Base-by-base conservation (phyloP, 2,797 vertebrate species). In the Onychomys leucogaster region DNA sequence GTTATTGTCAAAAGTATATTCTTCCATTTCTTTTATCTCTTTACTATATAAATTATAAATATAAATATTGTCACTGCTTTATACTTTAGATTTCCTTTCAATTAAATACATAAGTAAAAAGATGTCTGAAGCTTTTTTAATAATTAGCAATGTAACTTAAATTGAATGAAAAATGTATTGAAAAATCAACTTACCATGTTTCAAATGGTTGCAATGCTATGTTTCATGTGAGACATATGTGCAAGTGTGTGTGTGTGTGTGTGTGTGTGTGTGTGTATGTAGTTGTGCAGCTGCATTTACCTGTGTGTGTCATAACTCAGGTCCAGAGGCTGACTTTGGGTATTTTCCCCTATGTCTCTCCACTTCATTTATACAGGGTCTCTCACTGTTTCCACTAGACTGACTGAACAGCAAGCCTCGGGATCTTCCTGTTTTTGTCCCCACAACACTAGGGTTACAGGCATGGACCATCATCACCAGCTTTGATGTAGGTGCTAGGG, bases 1-100 rank as follows among this genome's bases (percentile, higher is more conserved):
- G 76, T 92, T 93, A 91, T 76, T 94, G 43, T 93, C 55, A 86
- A 77, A 78, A 41, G 43, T 43, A 69, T 81, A 75, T 94, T 92
- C 29, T 87, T 13, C 57, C 34, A 94, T 90, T 92, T 86, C 29
- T 73, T 90, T 91, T 73, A 84, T n/a, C 77, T 55, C 65, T 87
- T 43, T 71, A 73, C 14, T 87, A 92, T 0, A 91, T 71, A 82
- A 96, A 78, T 59, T 94, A 25, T 71, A 83, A 89, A 90, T n/a
- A n/a, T 59, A 77, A 92, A 90, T 94, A 92, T 1, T 89, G 16
- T 41, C 32, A 77, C 8, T 71, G 86, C 27, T 86, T 84, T 69
- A 89, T 80, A 92, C 41, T 86, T 84, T 52, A 87, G 17, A 32
- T 94, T 93, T 95, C n/a, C 73, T 85, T 65, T 96, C 49, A 89